Evolutionary conservation across 2,113 vertebrate genomes (phyloP), one percentile per base, ranked within the genome.

Genomic region (Megaceryle maxima): DNA sequence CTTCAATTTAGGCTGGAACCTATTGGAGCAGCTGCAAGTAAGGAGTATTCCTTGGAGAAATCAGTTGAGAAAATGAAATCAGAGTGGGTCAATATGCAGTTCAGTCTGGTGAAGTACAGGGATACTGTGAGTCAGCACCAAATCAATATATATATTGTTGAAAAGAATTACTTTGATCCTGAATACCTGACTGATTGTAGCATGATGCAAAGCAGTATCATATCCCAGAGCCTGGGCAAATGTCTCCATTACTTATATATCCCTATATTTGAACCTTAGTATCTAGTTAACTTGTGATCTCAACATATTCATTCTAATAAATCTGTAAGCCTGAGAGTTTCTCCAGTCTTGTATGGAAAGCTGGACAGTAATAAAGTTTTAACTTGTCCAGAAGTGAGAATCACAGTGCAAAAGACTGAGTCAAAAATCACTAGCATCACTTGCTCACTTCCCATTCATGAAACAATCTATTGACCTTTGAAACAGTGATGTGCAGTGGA

Each of bases 11-110:
- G 99, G 94, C 51, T 99, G 93, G 99, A 99, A 83, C 98, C 99
- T 75, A 97, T 99, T 50, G 97, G 98, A 64, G 98, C 98, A 26
- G 83, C 98, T 17, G 99, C 99, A 79, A 99, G 98, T 97, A 99
- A 99, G 77, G 99, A 99, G 72, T 98, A 98, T 88, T 98, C 99
- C 56, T 96, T 99, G 72, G 98, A 99, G 96, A 99, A 99, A 92
- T 98, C 98, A 68, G 64, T 99, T 97, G 98, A 98, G 56, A 99
- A 99, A 94, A 99, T 99, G 99, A 99, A 98, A 95, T 92, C 4
- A 0, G 99, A 99, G 74, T 99, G 99, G 99, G 76, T 56, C 5
- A 98, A 98, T 3, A 88, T 98, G n/a, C 67, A 26, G 4, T 98
- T 99, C 59, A 90, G 7, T 75, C 98, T 99, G 41, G 56, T 95